phyloP scores from a whole-genome alignment of 2,888 invertebrate genomes.

The Mayetiola destructor region DNA sequence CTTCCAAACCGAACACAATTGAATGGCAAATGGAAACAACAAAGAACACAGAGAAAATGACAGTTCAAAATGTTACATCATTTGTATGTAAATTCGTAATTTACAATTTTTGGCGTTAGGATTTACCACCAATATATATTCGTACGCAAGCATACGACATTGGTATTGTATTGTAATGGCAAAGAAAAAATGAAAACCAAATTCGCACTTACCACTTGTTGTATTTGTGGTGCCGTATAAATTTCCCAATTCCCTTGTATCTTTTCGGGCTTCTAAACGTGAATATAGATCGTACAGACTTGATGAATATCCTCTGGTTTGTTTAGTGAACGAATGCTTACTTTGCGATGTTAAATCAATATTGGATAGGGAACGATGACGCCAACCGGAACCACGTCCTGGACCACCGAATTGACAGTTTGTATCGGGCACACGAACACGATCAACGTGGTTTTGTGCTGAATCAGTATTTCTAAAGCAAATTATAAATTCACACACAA shows the following conservation, averaged over 20 bases:
- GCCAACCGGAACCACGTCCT: conserved; percentile 34
- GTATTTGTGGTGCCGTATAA: conserved; percentile 4
- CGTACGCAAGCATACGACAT: too few relatives aligned
- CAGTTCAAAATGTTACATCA: too few relatives aligned
- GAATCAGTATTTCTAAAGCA: conserved; percentile 29
- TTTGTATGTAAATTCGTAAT: too few relatives aligned
- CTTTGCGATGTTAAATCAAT: conserved; percentile 38
- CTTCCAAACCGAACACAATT: too few relatives aligned
- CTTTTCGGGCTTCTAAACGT: conserved; percentile 17
- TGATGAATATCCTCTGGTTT: conserved; percentile 13
- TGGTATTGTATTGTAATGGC: too few relatives aligned
- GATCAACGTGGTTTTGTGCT: conserved; percentile 35
- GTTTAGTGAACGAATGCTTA: conserved; percentile 14
- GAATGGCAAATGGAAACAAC: too few relatives aligned
- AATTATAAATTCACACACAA: too few relatives aligned
- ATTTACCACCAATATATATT: too few relatives aligned
- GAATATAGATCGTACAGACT: conserved; percentile 17
- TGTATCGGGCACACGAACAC: conserved; percentile 26
- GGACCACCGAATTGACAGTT: conserved; percentile 23
- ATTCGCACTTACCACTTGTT: background rate
- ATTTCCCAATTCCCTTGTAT: conserved; percentile 11
- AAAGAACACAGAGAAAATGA: too few relatives aligned
- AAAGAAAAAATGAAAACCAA: background rate
- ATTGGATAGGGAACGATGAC: conserved; percentile 36
- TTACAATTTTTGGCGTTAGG: too few relatives aligned